Conservation (phyloP, 2,797 vertebrate genomes). For the Cynopterus sphinx region DNA sequence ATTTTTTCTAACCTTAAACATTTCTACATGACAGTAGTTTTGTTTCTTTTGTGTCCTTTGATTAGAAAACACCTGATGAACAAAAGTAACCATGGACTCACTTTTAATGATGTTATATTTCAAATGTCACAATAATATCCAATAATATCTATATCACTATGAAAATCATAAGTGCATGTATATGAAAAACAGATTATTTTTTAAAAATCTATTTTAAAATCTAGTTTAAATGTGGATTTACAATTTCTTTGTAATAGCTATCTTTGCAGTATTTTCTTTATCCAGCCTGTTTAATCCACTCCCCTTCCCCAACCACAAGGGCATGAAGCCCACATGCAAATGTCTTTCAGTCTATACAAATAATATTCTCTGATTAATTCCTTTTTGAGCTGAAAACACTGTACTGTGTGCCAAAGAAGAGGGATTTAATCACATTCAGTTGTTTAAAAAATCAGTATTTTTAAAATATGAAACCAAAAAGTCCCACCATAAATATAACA, state of each 20-base stretch:
- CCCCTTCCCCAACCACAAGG: neutral
- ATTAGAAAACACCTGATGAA: slow-evolving; percentile 24
- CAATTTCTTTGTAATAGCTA: neutral
- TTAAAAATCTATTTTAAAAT: neutral
- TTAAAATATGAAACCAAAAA: slow-evolving; percentile 11
- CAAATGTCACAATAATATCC: neutral
- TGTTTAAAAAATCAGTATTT: neutral
- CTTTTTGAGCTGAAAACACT: neutral
- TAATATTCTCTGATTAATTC: neutral
- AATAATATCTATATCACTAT: neutral
- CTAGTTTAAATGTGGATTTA: neutral
- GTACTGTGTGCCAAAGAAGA: neutral
- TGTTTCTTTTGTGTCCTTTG: slow-evolving; percentile 15
- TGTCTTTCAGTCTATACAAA: neutral
- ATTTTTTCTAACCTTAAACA: neutral
- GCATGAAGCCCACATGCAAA: neutral
- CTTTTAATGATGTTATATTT: neutral
- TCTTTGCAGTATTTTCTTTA: neutral
- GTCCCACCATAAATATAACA: neutral
- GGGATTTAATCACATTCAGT: neutral
- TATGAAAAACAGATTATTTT: neutral
- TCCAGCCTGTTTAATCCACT: neutral
- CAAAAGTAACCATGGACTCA: neutral
- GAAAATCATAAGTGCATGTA: neutral
- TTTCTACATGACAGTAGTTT: neutral